These are phyloP conservation scores for Microcebus griseorufus DNA, from an alignment of 2,113 vertebrate species.

Conservation along the genomic window DNA sequence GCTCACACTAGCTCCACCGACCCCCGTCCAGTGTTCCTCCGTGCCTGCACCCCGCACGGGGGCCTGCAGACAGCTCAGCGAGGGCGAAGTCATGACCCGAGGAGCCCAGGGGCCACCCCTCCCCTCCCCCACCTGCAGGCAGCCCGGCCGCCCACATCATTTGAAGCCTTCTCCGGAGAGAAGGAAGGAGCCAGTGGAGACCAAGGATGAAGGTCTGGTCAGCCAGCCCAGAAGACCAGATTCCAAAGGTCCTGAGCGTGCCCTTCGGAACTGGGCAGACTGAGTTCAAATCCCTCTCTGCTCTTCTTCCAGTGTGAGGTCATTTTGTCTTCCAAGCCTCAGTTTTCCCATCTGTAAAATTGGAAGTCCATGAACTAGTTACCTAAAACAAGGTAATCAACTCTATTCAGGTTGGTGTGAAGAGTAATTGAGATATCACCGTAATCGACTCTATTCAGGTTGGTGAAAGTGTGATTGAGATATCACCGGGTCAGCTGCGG, in stretches of 20 bases:
- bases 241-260: background rate
- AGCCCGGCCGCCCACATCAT: too few species aligned
- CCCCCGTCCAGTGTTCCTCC: background rate
- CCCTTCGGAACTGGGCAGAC: background rate
- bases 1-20: background rate
- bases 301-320: background rate
- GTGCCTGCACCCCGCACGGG: rapidly evolving
- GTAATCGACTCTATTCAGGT: background rate
- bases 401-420: background rate
- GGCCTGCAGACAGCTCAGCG: rapidly evolving
- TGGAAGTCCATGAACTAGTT: background rate
- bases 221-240: background rate
- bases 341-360: background rate
- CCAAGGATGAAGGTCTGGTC: background rate
- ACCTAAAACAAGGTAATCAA: background rate
- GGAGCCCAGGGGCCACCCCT: background rate
- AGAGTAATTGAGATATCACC: background rate
- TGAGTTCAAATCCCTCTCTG: background rate
- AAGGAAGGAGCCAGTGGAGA: background rate
- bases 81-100: background rate
- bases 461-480: background rate
- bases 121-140: background rate
- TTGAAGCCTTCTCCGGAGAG: too few species aligned
- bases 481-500: background rate
- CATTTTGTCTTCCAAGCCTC: background rate